phyloP scores from a whole-genome alignment of 1,140 invertebrate species.

The Zophobas atratus region DNA sequence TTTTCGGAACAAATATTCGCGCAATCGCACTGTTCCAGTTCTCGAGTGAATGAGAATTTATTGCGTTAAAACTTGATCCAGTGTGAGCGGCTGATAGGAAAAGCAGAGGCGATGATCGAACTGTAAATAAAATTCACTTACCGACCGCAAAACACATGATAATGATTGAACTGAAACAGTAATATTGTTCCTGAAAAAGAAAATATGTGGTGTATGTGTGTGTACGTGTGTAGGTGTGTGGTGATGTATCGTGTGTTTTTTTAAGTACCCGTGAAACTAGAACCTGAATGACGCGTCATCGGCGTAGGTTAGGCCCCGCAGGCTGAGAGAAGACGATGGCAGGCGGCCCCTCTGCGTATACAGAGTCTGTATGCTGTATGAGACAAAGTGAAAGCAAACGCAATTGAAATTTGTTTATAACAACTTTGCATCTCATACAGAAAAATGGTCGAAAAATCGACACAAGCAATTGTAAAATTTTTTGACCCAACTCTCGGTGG shows the following conservation, averaged over 20 bases:
- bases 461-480: conserved; percentile 59
- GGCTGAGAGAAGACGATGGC: conserved; percentile 68
- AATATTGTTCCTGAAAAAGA: conserved; percentile 30
- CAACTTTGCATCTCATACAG: conserved; percentile 60
- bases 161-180: conserved; percentile 25
- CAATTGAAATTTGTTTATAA: conserved; percentile 68
- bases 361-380: conserved; percentile 69
- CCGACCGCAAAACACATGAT: not conserved
- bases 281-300: conserved; percentile 69
- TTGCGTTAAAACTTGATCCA: conserved; percentile 4
- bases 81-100: conserved; percentile 2
- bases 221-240: conserved; percentile 56
- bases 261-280: conserved; percentile 68
- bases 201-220: conserved; percentile 56
- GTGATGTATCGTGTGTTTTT: conserved; percentile 63
- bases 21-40: conserved; percentile 11
- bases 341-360: conserved; percentile 69
- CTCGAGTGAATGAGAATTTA: conserved; percentile 40
- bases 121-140: conserved; percentile 28
- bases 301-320: conserved; percentile 66
- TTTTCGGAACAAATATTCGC: conserved; percentile 15
- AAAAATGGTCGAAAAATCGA: conserved; percentile 44
- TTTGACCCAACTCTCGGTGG: conserved; percentile 49
- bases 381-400: conserved; percentile 69
- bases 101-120: not conserved